Conservation (phyloP, 1,140 invertebrate species). For the Trichonephila inaurata region DNA sequence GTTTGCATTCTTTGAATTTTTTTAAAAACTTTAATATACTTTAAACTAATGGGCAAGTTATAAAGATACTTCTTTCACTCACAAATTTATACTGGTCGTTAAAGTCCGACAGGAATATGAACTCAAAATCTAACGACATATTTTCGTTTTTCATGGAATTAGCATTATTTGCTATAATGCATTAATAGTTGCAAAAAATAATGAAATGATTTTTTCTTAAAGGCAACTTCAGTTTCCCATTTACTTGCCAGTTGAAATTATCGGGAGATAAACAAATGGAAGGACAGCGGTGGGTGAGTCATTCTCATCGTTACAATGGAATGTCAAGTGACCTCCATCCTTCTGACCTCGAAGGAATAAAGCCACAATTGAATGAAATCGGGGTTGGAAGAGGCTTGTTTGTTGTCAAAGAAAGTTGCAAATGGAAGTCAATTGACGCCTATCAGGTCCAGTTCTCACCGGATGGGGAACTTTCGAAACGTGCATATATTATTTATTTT, state of each 20-base stretch:
- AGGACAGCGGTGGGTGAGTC: not conserved
- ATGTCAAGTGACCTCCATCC: slow-evolving; percentile 39
- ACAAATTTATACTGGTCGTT: no score
- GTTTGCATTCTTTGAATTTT: no score
- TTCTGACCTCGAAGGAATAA: slow-evolving; percentile 20
- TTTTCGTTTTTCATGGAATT: no score
- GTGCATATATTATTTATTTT: not conserved
- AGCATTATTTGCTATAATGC: no score
- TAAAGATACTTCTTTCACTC: no score
- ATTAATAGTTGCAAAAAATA: no score
- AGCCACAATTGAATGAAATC: not conserved
- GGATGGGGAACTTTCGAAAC: not conserved
- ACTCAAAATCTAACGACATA: no score
- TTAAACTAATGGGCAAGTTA: no score
- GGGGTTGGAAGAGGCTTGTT: not conserved
- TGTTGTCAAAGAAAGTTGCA: not conserved
- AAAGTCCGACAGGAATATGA: no score
- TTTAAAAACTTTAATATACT: no score
- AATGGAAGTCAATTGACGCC: not conserved
- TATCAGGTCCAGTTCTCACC: not conserved
- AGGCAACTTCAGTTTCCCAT: no score
- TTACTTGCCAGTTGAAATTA: not conserved
- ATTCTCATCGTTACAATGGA: not conserved
- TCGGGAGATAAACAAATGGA: not conserved
- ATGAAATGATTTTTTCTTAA: no score